Evolutionary conservation across 2,888 invertebrate species (phyloP).

Genomic region (Charanyca ferruginea): DNA sequence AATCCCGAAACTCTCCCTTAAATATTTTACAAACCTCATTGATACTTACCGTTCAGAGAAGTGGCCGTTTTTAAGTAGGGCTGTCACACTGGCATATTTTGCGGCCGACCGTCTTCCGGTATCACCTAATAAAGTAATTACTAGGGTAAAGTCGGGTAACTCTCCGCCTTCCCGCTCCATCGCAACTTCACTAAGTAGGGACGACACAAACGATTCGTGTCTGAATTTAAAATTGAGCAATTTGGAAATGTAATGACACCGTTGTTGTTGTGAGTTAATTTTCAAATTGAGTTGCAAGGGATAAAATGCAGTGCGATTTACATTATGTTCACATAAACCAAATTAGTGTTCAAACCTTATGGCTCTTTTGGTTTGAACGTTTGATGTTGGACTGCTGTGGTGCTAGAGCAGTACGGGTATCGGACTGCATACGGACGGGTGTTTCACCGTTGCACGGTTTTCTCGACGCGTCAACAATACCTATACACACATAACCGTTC

Average conservation of each 20-base stretch:
- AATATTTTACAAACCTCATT: conserved; percentile 40
- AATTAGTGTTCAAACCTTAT: no score
- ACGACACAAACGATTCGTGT: conserved; percentile 64
- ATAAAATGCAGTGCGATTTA: neutral
- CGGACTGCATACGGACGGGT: no score
- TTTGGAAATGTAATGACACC: conserved; percentile 61
- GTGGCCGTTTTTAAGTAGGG: conserved; percentile 64
- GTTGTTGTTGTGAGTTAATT: conserved; percentile 46
- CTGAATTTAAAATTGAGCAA: conserved; percentile 65
- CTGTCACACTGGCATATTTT: conserved; percentile 73
- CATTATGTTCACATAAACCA: no score
- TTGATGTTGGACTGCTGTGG: no score
- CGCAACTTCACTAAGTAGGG: conserved; percentile 55
- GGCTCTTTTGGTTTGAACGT: no score
- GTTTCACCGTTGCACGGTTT: no score
- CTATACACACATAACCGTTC: no score
- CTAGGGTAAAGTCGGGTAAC: conserved; percentile 63
- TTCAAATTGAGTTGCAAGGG: conserved; percentile 32
- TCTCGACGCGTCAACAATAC: no score
- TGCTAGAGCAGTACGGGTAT: no score
- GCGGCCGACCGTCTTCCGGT: conserved; percentile 74
- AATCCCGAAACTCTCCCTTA: conserved; percentile 8
- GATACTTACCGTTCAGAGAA: conserved; percentile 53
- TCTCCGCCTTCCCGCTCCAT: conserved; percentile 58
- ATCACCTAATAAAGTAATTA: conserved; percentile 86